Conservation (phyloP, 2,797 vertebrate species). For the Triplophysa yarkandensis region DNA sequence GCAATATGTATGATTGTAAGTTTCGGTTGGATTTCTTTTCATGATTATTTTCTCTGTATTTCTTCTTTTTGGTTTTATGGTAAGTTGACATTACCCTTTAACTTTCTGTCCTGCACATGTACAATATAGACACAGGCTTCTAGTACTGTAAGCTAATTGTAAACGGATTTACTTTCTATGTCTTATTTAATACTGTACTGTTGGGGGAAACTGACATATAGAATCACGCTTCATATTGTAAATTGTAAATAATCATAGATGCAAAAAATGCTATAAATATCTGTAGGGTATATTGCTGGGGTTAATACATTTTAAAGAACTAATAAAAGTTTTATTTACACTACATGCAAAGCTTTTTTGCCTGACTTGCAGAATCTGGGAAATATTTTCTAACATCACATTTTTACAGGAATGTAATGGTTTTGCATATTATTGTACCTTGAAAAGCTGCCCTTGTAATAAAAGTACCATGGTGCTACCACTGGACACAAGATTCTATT, state of each 20-base stretch:
- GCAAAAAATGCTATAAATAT: constrained; percentile 67
- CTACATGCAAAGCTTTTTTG: constrained; percentile 28
- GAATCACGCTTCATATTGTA: constrained; percentile 79
- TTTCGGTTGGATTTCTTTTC: constrained; percentile 67
- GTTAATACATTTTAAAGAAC: constrained; percentile 81
- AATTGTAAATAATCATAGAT: constrained; percentile 84
- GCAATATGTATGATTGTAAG: constrained; percentile 85
- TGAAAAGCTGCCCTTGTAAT: background rate
- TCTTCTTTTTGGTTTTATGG: constrained; percentile 66
- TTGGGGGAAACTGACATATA: constrained; percentile 70
- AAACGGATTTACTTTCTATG: constrained; percentile 78
- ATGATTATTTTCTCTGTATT: constrained; percentile 71
- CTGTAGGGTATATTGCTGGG: constrained; percentile 82
- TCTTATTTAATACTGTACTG: constrained; percentile 76
- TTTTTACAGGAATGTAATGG: background rate
- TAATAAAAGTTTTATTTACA: constrained; percentile 94
- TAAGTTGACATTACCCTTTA: constrained; percentile 67
- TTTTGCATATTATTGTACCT: background rate
- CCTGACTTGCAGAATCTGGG: background rate
- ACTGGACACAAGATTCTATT: background rate
- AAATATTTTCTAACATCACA: background rate
- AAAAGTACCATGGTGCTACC: background rate
- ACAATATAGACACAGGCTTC: constrained; percentile 70
- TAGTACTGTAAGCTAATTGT: constrained; percentile 78
- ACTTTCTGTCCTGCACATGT: constrained; percentile 71